A percentile compares a stretch with the other conserved stretches of the same genome.
phyloP scores from a whole-genome alignment of 2,797 vertebrate species.

The Rachycentron canadum region DNA sequence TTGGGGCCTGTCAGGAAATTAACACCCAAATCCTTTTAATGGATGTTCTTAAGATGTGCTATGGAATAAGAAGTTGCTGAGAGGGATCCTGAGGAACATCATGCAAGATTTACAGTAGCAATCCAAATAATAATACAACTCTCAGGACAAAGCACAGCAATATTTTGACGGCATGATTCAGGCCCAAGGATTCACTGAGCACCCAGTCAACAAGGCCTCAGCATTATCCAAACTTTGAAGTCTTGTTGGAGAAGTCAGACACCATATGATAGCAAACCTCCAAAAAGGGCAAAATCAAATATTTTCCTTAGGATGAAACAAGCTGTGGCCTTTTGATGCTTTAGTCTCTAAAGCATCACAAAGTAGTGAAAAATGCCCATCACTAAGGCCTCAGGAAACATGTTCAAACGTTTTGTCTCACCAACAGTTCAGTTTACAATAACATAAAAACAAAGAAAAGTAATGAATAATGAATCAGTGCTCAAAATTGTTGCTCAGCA shows the following conservation, averaged over 20 bases:
- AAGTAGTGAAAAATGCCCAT: not conserved
- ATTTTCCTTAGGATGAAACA: not conserved
- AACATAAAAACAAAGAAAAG: not conserved
- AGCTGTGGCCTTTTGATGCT: not conserved
- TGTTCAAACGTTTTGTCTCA: not conserved
- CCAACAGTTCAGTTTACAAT: not conserved
- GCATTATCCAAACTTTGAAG: constrained; percentile 4
- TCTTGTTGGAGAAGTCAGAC: constrained; percentile 10
- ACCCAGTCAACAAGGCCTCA: not conserved
- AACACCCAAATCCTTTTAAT: constrained; percentile 49
- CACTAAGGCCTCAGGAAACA: not conserved
- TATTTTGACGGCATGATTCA: constrained; percentile 13
- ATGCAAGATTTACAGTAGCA: constrained; percentile 19
- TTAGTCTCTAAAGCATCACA: not conserved
- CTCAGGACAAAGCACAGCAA: not conserved
- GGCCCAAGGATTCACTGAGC: not conserved
- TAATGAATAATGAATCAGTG: not conserved
- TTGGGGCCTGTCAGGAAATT: constrained; percentile 47
- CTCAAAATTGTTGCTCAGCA: not conserved
- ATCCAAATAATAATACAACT: constrained; percentile 11
- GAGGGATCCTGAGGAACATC: constrained; percentile 37
- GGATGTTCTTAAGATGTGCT: constrained; percentile 40
- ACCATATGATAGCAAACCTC: not conserved
- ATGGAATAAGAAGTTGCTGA: constrained; percentile 30
- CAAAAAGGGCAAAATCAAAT: not conserved